These are phyloP conservation scores for Scomber colias DNA, from an alignment of 2,113 vertebrate genomes.

Conservation along the genomic window DNA sequence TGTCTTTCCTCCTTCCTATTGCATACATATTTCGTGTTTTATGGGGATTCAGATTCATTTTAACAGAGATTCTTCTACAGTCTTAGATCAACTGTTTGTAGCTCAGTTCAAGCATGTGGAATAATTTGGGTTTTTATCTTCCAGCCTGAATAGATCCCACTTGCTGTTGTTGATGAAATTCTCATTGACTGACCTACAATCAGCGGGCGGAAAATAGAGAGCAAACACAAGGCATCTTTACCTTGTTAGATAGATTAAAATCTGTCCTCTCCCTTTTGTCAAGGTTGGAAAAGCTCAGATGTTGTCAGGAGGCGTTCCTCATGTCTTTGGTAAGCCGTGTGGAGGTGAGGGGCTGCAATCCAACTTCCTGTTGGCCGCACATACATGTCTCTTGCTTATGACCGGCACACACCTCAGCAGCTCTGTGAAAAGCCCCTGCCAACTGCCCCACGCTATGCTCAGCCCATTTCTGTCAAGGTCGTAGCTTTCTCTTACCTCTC, in stretches of 20 bases:
- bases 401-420: conserved; percentile 30
- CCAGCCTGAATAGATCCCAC: background rate
- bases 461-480: conserved; percentile 55
- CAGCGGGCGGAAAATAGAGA: background rate
- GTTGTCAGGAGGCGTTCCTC: background rate
- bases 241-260: background rate
- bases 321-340: background rate
- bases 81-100: background rate
- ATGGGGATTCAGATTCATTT: background rate
- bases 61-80: background rate
- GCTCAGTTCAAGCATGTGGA: background rate
- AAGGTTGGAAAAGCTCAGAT: conserved; percentile 27
- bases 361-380: conserved; percentile 37
- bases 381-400: conserved; percentile 26
- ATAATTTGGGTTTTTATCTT: too few species aligned
- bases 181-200: background rate
- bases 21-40: background rate
- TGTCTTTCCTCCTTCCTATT: background rate
- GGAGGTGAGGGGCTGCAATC: conserved; percentile 14
- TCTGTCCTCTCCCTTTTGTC: conserved; percentile 10
- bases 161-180: background rate
- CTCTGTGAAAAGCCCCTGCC: conserved; percentile 34
- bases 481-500: conserved; percentile 13
- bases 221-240: background rate
- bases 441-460: conserved; percentile 4